Evolutionary conservation across 2,888 invertebrate genomes (phyloP), one percentile per base, ranked within the genome.

Genomic region (Lagria hirta): DNA sequence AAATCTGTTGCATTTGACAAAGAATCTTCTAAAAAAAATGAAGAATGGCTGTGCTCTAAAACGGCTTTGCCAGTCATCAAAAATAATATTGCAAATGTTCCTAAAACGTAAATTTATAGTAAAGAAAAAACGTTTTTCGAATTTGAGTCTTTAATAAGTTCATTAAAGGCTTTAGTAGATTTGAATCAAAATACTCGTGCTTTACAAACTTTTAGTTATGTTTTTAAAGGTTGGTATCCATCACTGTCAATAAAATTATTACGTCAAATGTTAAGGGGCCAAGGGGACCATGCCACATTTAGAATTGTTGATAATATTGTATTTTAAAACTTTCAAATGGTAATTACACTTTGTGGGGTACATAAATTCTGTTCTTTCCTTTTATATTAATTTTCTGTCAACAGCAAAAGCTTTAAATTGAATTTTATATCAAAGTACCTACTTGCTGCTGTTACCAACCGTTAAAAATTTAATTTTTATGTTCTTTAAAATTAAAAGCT

Each of bases 51-150:
- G 33, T 70, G 55, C 45, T 62, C 62, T 34, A 76, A 62, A 7
- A 88, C 86, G 5, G 85, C 82, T 75, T 88, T 88, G 33, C 92
- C 92, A 3, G 89, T 83, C 93, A 96, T 94, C 45, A 96, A 77
- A 68, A 89, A 88, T 33, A 88, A 82, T 0, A 96, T 86, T 4
- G 95, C 93, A 73, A 89, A 88, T 0, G 88, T 87, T 24, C 88
- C 81, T 81, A 46, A 48, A 65, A 55, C n/a, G n/a, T n/a, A n/a
- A n/a, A n/a, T n/a, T n/a, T n/a, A n/a, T n/a, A n/a, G n/a, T n/a
- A n/a, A n/a, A n/a, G n/a, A n/a, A n/a, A n/a, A n/a, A n/a, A n/a
- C n/a, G n/a, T n/a, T n/a, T n/a, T n/a, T n/a, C n/a, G n/a, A n/a
- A n/a, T n/a, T n/a, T n/a, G n/a, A n/a, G n/a, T n/a, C n/a, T n/a